Conservation (phyloP, 2,797 vertebrate genomes). For the Clamator glandarius region DNA sequence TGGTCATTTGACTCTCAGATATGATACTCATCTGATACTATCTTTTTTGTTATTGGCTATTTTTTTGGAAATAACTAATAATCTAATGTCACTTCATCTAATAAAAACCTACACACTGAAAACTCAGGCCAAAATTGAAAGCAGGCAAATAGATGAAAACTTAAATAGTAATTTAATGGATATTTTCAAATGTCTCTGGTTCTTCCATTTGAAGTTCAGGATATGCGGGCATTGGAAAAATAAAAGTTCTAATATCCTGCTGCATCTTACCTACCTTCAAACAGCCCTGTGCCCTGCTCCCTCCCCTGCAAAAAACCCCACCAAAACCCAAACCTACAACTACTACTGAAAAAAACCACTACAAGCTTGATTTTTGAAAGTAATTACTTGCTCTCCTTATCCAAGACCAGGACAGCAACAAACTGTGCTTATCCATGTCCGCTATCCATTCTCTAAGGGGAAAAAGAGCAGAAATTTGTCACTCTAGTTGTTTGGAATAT, state of each 20-base stretch:
- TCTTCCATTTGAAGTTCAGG: not conserved
- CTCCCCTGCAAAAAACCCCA: too few species aligned
- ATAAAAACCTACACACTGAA: not conserved
- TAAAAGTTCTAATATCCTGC: not conserved
- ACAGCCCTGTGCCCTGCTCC: fast-evolving
- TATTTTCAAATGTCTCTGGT: not conserved
- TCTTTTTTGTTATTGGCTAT: not conserved
- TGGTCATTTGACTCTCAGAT: not conserved
- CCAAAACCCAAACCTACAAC: fast-evolving
- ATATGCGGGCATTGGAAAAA: not conserved
- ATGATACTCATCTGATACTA: not conserved
- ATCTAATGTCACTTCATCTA: not conserved
- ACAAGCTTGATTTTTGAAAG: not conserved
- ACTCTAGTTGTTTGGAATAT: not conserved
- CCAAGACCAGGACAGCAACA: not conserved
- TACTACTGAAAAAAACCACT: not conserved
- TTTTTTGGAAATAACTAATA: not conserved
- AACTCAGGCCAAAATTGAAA: not conserved
- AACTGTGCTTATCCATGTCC: not conserved
- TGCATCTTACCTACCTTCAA: not conserved
- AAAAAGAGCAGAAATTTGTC: not conserved
- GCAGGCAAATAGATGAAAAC: not conserved
- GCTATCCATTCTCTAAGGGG: not conserved
- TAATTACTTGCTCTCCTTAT: not conserved
- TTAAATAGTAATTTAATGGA: not conserved